A percentile compares a stretch with the other conserved stretches of the same genome.
phyloP scores from a whole-genome alignment of 92 coral and sea anemone species.

The Palythoa grandis region DNA sequence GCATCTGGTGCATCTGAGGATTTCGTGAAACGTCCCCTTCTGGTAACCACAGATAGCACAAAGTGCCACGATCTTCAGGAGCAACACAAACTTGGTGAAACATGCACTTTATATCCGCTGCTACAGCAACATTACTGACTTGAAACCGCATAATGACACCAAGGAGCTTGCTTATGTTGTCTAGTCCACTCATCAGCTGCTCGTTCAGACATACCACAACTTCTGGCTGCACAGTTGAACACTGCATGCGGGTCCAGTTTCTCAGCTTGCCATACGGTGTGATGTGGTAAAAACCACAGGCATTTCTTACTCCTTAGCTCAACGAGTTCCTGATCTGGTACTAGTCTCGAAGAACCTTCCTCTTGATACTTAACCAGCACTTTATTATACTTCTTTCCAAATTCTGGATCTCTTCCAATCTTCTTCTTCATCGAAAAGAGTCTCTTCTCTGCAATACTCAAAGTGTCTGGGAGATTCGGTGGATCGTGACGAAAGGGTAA shows the following conservation, averaged over 20 bases:
- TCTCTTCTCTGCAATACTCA: conserved; percentile 23
- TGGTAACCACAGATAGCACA: conserved; percentile 28
- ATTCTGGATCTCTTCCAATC: conserved; percentile 37
- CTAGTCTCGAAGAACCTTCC: conserved; percentile 37
- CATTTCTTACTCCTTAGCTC: conserved; percentile 24
- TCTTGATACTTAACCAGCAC: conserved; percentile 34
- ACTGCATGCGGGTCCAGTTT: conserved; percentile 31
- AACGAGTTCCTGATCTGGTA: conserved; percentile 17
- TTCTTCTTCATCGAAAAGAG: conserved; percentile 22
- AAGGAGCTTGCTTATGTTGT: conserved; percentile 37
- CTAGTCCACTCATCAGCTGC: conserved; percentile 29
- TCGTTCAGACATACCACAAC: conserved; percentile 29
- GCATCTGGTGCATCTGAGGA: conserved; percentile 51
- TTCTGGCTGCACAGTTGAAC: conserved; percentile 28
- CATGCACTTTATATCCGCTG: conserved; percentile 36
- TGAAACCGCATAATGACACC: conserved; percentile 32
- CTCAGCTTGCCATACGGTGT: conserved; percentile 37
- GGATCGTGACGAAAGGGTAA: conserved; percentile 30
- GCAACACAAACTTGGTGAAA: conserved; percentile 35
- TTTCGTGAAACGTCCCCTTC: conserved; percentile 5
- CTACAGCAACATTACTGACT: conserved; percentile 29
- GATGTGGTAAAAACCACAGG: conserved; percentile 34
- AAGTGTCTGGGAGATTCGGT: conserved; percentile 29
- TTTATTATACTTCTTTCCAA: conserved; percentile 7
- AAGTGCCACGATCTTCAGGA: conserved; percentile 31